Conservation (phyloP, 92 coral and sea anemone genomes). For the Muricea muricata region DNA sequence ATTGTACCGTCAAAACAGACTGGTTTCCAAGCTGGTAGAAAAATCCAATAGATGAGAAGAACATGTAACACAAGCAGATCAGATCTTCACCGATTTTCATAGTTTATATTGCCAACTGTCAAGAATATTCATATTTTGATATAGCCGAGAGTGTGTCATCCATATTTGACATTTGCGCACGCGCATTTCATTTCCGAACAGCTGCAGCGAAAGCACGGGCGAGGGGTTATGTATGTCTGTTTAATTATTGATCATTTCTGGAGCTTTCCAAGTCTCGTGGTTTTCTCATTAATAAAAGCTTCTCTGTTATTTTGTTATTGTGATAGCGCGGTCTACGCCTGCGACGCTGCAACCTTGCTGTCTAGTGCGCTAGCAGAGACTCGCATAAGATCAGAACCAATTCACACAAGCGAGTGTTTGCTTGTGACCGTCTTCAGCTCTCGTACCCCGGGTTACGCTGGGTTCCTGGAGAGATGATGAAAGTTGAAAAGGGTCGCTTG, state of each 20-base stretch:
- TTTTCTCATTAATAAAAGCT: neutral
- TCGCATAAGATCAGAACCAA: no score
- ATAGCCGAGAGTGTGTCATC: neutral
- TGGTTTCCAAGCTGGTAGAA: conserved; percentile 18
- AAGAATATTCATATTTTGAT: neutral
- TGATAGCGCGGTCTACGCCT: no score
- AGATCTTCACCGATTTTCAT: conserved; percentile 16
- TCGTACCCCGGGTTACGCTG: no score
- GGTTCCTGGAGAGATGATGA: no score
- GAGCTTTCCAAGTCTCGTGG: neutral
- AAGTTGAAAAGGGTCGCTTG: no score
- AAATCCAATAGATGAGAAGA: neutral
- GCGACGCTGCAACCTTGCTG: no score
- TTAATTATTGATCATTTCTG: conserved; percentile 1
- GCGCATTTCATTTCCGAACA: neutral
- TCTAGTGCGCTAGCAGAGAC: no score
- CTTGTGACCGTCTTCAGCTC: no score
- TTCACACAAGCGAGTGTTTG: no score
- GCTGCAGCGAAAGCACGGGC: no score
- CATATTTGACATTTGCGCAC: neutral
- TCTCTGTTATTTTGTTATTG: neutral
- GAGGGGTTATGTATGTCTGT: neutral
- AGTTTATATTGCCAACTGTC: neutral
- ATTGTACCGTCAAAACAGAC: neutral
- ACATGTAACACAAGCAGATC: neutral